phyloP scores from a whole-genome alignment of 1,140 invertebrate species.

The Ctenoplectra terminalis region DNA sequence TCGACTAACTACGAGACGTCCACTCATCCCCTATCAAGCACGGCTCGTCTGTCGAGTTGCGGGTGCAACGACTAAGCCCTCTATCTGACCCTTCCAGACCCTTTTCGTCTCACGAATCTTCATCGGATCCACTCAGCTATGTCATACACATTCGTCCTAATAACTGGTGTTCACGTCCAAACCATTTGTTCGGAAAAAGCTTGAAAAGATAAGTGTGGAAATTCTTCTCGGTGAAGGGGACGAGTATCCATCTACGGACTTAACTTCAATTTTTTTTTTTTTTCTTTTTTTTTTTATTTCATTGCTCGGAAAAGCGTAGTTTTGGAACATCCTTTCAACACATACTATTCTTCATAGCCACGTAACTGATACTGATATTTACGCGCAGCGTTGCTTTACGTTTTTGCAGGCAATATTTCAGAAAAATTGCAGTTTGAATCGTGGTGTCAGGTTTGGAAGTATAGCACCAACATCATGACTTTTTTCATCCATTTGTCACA shows the following conservation, averaged over 20 bases:
- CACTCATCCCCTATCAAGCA: slow-evolving; percentile 59
- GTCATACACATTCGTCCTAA: slow-evolving; percentile 49
- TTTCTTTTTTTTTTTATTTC: not conserved
- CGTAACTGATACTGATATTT: slow-evolving; percentile 7
- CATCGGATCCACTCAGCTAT: slow-evolving; percentile 50
- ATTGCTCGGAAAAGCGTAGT: not conserved
- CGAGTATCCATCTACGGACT: too few species aligned
- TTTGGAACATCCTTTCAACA: not conserved
- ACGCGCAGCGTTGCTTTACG: not conserved
- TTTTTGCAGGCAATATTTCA: slow-evolving; percentile 9
- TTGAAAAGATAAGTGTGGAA: not conserved
- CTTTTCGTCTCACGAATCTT: slow-evolving; percentile 52
- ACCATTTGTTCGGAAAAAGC: not conserved
- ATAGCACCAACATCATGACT: slow-evolving; percentile 1
- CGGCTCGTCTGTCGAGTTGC: slow-evolving; percentile 48
- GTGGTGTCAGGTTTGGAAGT: slow-evolving; percentile 24
- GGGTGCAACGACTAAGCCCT: slow-evolving; percentile 51
- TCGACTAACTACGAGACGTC: slow-evolving; percentile 54
- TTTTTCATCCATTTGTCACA: slow-evolving; percentile 8
- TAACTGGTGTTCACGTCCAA: slow-evolving; percentile 21
- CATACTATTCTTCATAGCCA: not conserved
- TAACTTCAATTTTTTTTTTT: not conserved
- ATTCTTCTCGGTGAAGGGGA: not conserved
- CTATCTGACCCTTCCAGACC: slow-evolving; percentile 47
- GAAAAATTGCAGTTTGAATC: slow-evolving; percentile 31